These are phyloP conservation scores for Epinotia brunnichana DNA, from an alignment of 2,888 invertebrate genomes.

Conservation along the genomic window DNA sequence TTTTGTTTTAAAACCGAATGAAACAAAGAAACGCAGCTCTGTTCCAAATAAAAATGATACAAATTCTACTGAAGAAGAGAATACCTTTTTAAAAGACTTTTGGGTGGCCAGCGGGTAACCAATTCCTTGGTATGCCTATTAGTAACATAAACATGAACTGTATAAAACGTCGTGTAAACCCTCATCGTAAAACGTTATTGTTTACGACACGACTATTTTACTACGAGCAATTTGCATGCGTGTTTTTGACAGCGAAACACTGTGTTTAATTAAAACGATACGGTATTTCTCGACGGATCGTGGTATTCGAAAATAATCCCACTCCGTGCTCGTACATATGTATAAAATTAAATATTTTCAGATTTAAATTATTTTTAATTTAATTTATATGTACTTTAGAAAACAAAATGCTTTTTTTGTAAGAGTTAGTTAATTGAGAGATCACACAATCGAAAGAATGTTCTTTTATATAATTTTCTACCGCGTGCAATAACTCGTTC, in stretches of 20 bases:
- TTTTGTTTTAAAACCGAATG: no score
- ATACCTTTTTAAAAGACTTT: no score
- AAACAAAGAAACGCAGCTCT: no score
- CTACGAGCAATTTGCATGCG: constrained; percentile 4
- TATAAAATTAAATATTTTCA: neutral
- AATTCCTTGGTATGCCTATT: constrained; percentile 1
- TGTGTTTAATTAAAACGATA: constrained; percentile 10
- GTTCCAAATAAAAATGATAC: no score
- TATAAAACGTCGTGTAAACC: constrained; percentile 17
- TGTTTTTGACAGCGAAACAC: constrained; percentile 22
- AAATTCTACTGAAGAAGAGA: no score
- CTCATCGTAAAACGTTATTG: constrained; percentile 28
- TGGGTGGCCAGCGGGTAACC: neutral
- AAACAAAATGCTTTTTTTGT: no score
- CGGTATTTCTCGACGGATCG: constrained; percentile 1
- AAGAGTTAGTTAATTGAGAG: neutral
- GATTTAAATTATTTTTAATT: no score
- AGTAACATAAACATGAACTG: constrained; percentile 11
- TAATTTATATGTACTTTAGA: no score
- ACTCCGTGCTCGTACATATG: neutral
- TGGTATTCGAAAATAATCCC: neutral
- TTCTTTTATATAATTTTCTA: neutral
- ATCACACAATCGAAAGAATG: neutral
- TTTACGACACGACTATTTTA: constrained; percentile 23
- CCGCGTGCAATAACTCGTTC: neutral